Evolutionary conservation across 2,797 vertebrate genomes (phyloP), one percentile per base, ranked within the genome.

Genomic region (Platalea minor): DNA sequence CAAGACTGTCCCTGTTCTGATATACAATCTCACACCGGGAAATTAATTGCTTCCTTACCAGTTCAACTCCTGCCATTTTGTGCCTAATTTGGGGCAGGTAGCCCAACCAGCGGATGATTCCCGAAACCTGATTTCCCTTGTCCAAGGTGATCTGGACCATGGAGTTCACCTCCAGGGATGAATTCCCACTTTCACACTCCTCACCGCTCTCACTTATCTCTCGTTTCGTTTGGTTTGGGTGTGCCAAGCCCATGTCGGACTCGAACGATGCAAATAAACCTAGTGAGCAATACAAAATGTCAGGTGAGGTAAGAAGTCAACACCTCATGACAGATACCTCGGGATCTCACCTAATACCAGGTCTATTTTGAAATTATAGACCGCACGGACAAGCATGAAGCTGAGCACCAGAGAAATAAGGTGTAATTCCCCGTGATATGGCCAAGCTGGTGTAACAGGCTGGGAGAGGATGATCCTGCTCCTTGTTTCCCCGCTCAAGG

Each of bases 81-180:
- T 97, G 97, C 7, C 39, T 15, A 8, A 69, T 89, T 4, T 79
- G 96, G 2, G 98, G 97, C 59, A 99, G 72, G 33, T 3, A 68
- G 8, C 99, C 99, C 46, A 98, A 97, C 99, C 99, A 99, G 53
- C 98, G 98, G 88, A 99, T 98, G 37, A 97, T 99, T 88, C 98
- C 99, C 0, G 98, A 98, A 8, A 91, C 73, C 23, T 83, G 88
- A 9, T 93, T 97, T 6, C 97, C 97, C 7, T 24, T 25, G 9
- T 35, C 95, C 85, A 98, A 57, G 16, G 95, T 87, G 85, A 99
- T 98, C 97, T 99, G 98, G 13, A 99, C 99, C 92, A 98, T 20
- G 26, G 98, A 99, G 85, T 98, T 97, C 60, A 98, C 37, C 17
- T 88, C 97, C 54, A 99, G 95, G 61, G 80, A 4, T 2, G 48